phyloP scores from a whole-genome alignment of 2,113 vertebrate genomes.

The Gasterosteus nipponicus region DNA sequence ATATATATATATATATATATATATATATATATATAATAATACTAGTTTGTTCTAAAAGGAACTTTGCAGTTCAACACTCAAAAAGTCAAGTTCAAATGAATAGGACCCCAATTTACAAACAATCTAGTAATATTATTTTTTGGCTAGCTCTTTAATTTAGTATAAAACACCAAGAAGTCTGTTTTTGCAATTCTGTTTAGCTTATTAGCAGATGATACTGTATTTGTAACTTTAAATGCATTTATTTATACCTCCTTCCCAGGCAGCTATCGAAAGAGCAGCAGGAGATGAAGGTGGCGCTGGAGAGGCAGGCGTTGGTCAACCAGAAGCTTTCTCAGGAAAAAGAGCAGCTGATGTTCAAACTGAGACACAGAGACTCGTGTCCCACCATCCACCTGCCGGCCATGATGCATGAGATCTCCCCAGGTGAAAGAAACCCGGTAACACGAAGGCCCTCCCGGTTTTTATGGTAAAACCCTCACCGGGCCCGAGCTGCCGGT shows the following conservation, averaged over 20 bases:
- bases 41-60: too few relatives aligned
- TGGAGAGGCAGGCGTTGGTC: slow-evolving; percentile 85
- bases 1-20: too few relatives aligned
- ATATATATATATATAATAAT: neutral
- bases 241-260: neutral
- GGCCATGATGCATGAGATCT: slow-evolving; percentile 60
- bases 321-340: slow-evolving; percentile 84
- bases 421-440: slow-evolving; percentile 66
- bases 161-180: neutral
- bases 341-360: slow-evolving; percentile 91
- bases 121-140: too few relatives aligned
- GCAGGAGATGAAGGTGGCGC: slow-evolving; percentile 77
- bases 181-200: neutral
- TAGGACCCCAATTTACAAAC: too few relatives aligned
- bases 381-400: slow-evolving; percentile 77
- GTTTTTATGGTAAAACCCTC: neutral
- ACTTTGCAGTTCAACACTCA: too few relatives aligned
- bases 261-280: slow-evolving; percentile 90
- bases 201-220: too few relatives aligned
- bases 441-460: neutral
- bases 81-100: too few relatives aligned
- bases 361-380: slow-evolving; percentile 79
- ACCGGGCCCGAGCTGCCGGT: neutral
- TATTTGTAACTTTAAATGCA: neutral
- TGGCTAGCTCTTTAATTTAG: neutral